Conservation (phyloP, 1,140 invertebrate species). For the Drosophila sp. region DNA sequence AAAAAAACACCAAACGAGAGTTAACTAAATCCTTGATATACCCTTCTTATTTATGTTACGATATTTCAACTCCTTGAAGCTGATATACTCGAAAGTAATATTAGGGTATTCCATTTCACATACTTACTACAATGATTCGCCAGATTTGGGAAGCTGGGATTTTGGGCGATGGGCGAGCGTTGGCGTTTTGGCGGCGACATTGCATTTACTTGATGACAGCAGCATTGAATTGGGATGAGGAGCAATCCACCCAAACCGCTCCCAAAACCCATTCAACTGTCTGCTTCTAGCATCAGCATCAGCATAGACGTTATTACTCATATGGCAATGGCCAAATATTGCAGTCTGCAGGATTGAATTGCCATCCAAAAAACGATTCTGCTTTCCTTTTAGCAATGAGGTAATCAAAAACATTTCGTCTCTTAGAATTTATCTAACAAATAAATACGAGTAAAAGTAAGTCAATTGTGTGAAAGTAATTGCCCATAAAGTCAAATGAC, state of each 20-base stretch:
- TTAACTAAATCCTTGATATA: background rate
- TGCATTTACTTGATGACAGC: conserved; percentile 58
- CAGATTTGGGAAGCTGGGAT: background rate
- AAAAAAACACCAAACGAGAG: background rate
- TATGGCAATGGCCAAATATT: conserved; percentile 67
- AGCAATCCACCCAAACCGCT: too few species aligned
- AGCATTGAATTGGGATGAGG: conserved; percentile 21
- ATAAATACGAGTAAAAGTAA: conserved; percentile 8
- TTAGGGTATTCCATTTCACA: conserved; percentile 1
- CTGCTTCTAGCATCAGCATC: conserved; percentile 23
- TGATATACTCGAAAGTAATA: background rate
- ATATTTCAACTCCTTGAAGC: background rate
- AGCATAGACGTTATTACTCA: conserved; percentile 59
- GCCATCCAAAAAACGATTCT: conserved; percentile 34
- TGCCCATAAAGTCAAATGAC: conserved; percentile 39
- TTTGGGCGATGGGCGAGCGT: conserved; percentile 59
- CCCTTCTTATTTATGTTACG: background rate
- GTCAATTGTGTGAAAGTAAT: conserved; percentile 58
- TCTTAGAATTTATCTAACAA: conserved; percentile 13
- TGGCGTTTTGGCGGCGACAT: conserved; percentile 44
- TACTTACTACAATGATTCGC: conserved; percentile 25
- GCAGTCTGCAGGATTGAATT: conserved; percentile 45
- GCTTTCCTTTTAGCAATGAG: conserved; percentile 42
- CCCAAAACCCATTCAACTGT: conserved; percentile 25
- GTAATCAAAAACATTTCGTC: conserved; percentile 57